Conservation (phyloP, 1,140 invertebrate genomes). For the Dendroctonus ponderosae region DNA sequence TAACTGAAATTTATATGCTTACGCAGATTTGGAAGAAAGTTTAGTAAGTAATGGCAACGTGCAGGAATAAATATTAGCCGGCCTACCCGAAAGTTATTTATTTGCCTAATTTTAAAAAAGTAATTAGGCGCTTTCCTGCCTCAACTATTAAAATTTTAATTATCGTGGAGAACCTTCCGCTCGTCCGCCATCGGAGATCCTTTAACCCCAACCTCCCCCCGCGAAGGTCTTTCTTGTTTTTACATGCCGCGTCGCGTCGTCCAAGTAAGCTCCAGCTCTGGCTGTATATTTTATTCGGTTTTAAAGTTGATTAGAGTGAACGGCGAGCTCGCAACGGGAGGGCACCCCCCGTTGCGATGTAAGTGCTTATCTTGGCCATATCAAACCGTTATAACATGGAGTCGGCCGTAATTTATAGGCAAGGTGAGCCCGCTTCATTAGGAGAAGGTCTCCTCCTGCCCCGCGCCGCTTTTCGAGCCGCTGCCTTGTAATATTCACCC, state of each 20-base stretch:
- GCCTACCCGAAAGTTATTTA: constrained; percentile 13
- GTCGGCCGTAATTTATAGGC: constrained; percentile 51
- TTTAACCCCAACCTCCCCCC: constrained; percentile 16
- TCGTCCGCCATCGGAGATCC: constrained; percentile 10
- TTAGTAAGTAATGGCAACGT: no score
- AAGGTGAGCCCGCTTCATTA: constrained; percentile 51
- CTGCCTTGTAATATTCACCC: constrained; percentile 34
- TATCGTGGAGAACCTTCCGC: constrained; percentile 25
- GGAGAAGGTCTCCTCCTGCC: constrained; percentile 37
- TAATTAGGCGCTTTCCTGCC: constrained; percentile 24
- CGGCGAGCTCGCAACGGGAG: constrained; percentile 46
- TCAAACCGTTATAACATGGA: constrained; percentile 51
- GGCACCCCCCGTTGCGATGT: constrained; percentile 46
- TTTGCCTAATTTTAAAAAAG: constrained; percentile 24
- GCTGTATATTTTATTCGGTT: constrained; percentile 49
- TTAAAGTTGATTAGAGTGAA: constrained; percentile 49
- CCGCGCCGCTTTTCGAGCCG: constrained; percentile 17
- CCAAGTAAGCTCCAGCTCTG: constrained; percentile 25
- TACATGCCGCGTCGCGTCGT: constrained; percentile 24
- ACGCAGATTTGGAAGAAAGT: no score
- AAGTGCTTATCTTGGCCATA: constrained; percentile 51
- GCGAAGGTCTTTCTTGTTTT: constrained; percentile 26
- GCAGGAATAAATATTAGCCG: no score
- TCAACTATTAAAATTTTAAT: constrained; percentile 33
- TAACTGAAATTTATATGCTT: no score